Conservation (phyloP, 2,113 vertebrate genomes). For the Eurystomus gularis region DNA sequence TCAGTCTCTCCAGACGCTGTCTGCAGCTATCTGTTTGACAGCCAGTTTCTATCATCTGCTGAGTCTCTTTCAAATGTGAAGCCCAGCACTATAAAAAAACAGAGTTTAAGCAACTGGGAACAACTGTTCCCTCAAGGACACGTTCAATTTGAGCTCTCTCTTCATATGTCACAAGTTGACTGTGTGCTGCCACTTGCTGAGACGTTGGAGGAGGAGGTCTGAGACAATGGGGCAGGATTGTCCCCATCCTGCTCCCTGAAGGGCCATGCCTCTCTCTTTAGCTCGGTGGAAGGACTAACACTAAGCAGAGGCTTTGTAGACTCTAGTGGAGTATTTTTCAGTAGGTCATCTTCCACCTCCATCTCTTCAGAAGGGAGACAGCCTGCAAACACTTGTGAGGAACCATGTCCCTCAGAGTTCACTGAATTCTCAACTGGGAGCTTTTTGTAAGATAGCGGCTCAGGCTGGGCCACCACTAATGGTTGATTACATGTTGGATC, state of each 20-base stretch:
- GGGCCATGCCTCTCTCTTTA: slow-evolving; percentile 30
- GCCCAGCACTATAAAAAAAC: neutral
- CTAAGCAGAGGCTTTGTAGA: slow-evolving; percentile 62
- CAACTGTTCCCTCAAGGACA: neutral
- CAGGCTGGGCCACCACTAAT: slow-evolving; percentile 6
- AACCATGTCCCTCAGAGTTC: slow-evolving; percentile 9
- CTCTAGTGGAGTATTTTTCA: slow-evolving; percentile 45
- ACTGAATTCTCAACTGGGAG: slow-evolving; percentile 10
- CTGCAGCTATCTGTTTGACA: slow-evolving; percentile 13
- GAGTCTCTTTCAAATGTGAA: neutral
- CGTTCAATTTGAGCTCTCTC: neutral
- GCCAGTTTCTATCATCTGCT: neutral
- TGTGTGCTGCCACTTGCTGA: slow-evolving; percentile 54
- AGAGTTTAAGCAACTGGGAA: neutral
- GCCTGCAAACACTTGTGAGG: slow-evolving; percentile 3
- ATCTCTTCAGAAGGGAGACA: slow-evolving; percentile 76
- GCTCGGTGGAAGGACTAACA: slow-evolving; percentile 35
- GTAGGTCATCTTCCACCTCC: slow-evolving; percentile 79
- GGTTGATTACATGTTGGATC: neutral
- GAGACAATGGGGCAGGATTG: slow-evolving; percentile 51
- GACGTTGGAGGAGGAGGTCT: slow-evolving; percentile 59
- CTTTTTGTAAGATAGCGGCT: neutral
- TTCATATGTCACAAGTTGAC: slow-evolving; percentile 74
- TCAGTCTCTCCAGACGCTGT: slow-evolving; percentile 1
- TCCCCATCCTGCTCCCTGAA: slow-evolving; percentile 50